These are phyloP conservation scores for Rhopalosiphum padi DNA, from an alignment of 1,140 invertebrate species.

Conservation along the genomic window DNA sequence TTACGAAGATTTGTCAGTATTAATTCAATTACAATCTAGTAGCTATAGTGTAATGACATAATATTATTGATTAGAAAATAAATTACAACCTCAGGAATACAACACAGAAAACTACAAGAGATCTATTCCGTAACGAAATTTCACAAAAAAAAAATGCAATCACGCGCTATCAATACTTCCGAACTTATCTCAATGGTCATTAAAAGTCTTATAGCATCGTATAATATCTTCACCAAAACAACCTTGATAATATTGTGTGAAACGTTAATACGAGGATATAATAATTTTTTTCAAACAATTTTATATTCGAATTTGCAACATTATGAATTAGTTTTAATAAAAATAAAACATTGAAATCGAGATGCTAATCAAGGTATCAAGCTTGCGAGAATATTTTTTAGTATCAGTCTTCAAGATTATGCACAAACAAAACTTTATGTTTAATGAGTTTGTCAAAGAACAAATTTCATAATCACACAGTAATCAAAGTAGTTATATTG, in stretches of 20 bases:
- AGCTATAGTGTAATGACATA: neutral
- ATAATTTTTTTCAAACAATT: neutral
- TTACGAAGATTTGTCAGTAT: neutral
- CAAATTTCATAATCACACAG: neutral
- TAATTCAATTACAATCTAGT: neutral
- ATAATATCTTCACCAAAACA: neutral
- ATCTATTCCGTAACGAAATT: neutral
- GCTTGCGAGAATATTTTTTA: neutral
- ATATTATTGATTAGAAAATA: neutral
- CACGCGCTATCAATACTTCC: neutral
- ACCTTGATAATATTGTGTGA: neutral
- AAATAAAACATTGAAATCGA: neutral
- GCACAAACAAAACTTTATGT: neutral
- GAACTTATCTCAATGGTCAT: neutral
- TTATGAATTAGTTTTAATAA: neutral
- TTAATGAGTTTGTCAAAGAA: neutral
- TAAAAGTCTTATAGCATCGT: neutral
- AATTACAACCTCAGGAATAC: neutral
- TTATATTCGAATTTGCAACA: neutral
- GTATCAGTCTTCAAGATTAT: neutral
- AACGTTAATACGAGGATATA: neutral
- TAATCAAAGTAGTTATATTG: neutral
- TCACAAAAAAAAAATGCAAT: neutral
- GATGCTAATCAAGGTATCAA: neutral
- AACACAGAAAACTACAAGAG: neutral